Evolutionary conservation across 2,113 vertebrate species (phyloP).

Genomic region (Sisor rabdophorus): DNA sequence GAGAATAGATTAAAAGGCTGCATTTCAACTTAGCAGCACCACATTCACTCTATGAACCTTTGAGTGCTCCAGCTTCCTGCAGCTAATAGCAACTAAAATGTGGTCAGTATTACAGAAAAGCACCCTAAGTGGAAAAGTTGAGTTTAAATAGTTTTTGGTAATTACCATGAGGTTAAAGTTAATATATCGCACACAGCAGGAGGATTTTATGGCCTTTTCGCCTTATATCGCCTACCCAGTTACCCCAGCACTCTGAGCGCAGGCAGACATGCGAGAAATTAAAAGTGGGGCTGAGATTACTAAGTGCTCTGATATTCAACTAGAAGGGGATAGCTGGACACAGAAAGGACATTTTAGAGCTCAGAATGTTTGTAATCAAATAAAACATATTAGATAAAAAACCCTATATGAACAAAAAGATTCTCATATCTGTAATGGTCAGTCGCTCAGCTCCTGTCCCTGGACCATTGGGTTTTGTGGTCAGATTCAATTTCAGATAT

Average conservation of each 20-base stretch:
- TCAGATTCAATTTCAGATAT: constrained; percentile 71
- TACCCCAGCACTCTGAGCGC: constrained; percentile 64
- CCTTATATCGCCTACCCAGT: constrained; percentile 63
- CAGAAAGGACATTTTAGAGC: constrained; percentile 40
- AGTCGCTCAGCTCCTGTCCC: constrained; percentile 58
- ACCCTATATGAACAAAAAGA: constrained; percentile 41
- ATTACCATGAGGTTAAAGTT: constrained; percentile 64
- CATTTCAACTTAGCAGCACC: constrained; percentile 30
- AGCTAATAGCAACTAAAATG: constrained; percentile 44
- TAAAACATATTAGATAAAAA: constrained; percentile 38
- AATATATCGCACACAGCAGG: constrained; percentile 65
- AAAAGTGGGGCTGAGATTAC: constrained; percentile 58
- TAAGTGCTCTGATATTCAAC: constrained; percentile 48
- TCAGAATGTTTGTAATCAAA: constrained; percentile 42
- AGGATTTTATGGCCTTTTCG: constrained; percentile 64
- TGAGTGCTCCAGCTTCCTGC: constrained; percentile 29
- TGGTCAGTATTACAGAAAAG: constrained; percentile 47
- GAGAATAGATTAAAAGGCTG: constrained; percentile 3
- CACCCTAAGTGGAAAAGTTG: constrained; percentile 60
- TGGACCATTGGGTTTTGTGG: constrained; percentile 68
- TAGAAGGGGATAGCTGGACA: constrained; percentile 43
- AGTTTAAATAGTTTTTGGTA: constrained; percentile 60
- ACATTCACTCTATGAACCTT: constrained; percentile 25
- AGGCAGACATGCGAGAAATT: constrained; percentile 71
- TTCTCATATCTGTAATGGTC: constrained; percentile 66